Base-by-base conservation (phyloP, 2,797 vertebrate species). In the Tragelaphus eurycerus region DNA sequence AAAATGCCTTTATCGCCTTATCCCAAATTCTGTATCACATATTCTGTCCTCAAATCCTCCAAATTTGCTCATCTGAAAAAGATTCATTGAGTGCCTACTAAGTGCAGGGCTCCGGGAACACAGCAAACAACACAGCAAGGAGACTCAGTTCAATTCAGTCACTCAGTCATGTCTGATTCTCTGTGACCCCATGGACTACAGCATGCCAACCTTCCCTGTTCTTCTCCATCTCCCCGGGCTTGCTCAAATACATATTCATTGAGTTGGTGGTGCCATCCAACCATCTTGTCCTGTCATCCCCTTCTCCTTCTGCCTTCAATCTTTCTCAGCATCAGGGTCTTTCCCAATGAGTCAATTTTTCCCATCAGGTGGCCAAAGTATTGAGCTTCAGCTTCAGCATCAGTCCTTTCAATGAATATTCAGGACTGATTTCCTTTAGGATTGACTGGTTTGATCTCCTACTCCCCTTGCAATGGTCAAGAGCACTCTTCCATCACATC, bases 51-150 rank as follows among this genome's bases (percentile, higher is more conserved):
- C 76, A 78, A 90, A 38, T 55, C 59, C 31, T 90, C 54, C 92
- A 96, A 46, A 67, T 96, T 82, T 90, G 76, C 60, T 92, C 60
- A 76, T 43, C 43, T 86, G 55, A 89, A 82, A 96, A 90, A 86
- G 54, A 89, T 60, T 74, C 88, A 31, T 38, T 85, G 64, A 90
- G n/a, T 46, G 60, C 21, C 34, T 89, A 82, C 34, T 81, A 74
- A 95, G 48, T 88, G 29, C 52, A 90, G 38, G 50, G 50, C 38
- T 46, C 86, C 46, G 23, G 48, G 78, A 78, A 74, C 25, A 90
- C 29, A 78, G 43, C 52, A 93, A 92, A 92, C 64, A 86, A 87
- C 71, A 50, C 55, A 86, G 14, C 38, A 64, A 91, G 50, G 92
- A 85, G 57, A 46, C 13, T 71, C 34, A 38, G 67, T 38, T 71